These are phyloP conservation scores for Drosophila seclusa DNA, from an alignment of 2,888 invertebrate species.

Conservation along the genomic window DNA sequence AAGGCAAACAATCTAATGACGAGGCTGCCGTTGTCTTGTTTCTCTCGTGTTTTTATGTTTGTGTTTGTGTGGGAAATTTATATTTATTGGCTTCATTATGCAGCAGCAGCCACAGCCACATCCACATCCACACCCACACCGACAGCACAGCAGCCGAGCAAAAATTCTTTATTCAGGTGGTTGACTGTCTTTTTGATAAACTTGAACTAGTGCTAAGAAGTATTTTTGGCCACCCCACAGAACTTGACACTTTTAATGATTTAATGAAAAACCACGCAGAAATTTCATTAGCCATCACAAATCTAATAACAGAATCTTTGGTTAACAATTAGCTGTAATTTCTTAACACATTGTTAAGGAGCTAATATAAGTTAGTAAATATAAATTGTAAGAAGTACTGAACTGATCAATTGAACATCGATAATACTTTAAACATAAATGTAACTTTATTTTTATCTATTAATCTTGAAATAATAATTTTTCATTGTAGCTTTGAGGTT, in stretches of 20 bases:
- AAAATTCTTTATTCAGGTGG: slow-evolving; percentile 46
- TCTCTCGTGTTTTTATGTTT: slow-evolving; percentile 32
- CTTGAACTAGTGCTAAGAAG: slow-evolving; percentile 24
- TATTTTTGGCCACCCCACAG: slow-evolving; percentile 21
- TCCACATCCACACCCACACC: neutral
- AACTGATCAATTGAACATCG: neutral
- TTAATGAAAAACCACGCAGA: slow-evolving; percentile 54
- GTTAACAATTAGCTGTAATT: neutral
- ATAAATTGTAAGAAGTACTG: neutral
- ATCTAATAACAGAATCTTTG: slow-evolving; percentile 20
- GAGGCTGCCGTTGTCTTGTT: slow-evolving; percentile 54
- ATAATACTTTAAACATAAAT: neutral
- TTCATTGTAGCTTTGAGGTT: neutral
- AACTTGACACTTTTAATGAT: slow-evolving; percentile 49
- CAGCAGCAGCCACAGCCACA: slow-evolving; percentile 58
- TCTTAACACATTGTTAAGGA: neutral
- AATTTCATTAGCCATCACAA: slow-evolving; percentile 52
- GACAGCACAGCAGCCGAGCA: slow-evolving; percentile 13
- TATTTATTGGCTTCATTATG: slow-evolving; percentile 81
- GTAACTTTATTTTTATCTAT: neutral
- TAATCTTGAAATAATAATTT: neutral
- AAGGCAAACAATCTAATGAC: slow-evolving; percentile 80
- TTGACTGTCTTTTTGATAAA: slow-evolving; percentile 9
- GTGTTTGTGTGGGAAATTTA: slow-evolving; percentile 75
- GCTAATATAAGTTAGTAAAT: too few species aligned